Evolutionary conservation across 2,797 vertebrate genomes (phyloP).

Genomic region (Pangasius sanitwongsei): DNA sequence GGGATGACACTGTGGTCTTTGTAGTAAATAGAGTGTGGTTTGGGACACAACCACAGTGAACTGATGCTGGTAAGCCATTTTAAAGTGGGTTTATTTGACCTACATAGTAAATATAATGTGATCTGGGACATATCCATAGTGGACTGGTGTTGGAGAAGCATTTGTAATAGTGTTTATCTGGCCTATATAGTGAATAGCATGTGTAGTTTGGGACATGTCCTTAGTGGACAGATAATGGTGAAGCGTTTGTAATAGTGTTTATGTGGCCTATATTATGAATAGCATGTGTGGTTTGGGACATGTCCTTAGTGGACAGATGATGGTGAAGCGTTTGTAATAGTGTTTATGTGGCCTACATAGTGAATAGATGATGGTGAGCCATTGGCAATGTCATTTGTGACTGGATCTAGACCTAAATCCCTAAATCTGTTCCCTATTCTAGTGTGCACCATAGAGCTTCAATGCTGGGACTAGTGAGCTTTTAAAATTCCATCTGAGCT

Average conservation of each 20-base stretch:
- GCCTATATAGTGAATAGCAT: not conserved
- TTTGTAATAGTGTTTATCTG: not conserved
- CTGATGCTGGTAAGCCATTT: no score
- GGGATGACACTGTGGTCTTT: not conserved
- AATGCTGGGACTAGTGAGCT: not conserved
- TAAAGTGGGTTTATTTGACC: no score
- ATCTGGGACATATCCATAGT: not conserved
- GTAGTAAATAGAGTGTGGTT: not conserved
- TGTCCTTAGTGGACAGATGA: not conserved
- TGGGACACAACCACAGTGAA: not conserved
- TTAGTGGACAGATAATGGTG: not conserved
- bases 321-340: not conserved
- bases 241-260: not conserved
- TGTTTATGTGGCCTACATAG: not conserved
- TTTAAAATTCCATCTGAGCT: conserved; percentile 28
- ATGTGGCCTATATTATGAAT: not conserved
- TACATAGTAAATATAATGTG: not conserved
- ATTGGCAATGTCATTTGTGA: not conserved
- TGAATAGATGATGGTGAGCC: not conserved
- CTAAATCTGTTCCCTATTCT: not conserved
- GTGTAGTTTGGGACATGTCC: not conserved
- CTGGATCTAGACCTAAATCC: not conserved
- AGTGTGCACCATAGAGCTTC: not conserved
- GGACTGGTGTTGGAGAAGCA: not conserved
- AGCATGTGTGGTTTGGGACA: not conserved